A percentile compares a stretch with the other conserved stretches of the same genome.
Evolutionary conservation across 2,113 vertebrate species (phyloP).

Genomic region (Lasiurus cinereus): DNA sequence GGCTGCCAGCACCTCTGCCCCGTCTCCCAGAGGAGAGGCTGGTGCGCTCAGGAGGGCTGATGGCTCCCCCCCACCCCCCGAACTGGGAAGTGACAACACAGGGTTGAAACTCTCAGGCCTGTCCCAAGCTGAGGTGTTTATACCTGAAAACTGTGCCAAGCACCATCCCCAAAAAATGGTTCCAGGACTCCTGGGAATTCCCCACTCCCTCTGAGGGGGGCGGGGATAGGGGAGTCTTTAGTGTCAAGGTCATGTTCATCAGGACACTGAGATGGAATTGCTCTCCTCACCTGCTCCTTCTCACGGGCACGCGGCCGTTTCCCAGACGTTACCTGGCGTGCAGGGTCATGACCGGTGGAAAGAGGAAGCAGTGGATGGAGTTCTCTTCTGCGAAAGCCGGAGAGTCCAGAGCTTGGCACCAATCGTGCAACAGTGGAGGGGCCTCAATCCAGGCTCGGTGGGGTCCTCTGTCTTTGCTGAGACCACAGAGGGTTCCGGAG

Average conservation of each 20-base stretch:
- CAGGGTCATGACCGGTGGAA: too few species aligned
- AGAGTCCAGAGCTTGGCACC: not conserved
- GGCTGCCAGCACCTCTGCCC: rapidly evolving
- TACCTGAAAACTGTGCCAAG: not conserved
- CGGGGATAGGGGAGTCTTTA: too few species aligned
- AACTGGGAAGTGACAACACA: not conserved
- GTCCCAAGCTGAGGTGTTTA: not conserved
- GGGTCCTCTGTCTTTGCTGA: not conserved
- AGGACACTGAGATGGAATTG: not conserved
- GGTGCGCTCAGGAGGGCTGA: not conserved
- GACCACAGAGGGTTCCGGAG: not conserved
- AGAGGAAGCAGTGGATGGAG: not conserved
- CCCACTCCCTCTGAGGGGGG: not conserved
- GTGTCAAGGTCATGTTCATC: not conserved
- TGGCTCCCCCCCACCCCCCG: not conserved
- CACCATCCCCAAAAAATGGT: not conserved
- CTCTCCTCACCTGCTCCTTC: not conserved
- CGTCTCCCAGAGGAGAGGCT: not conserved
- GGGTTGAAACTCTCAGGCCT: not conserved
- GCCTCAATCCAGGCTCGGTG: not conserved
- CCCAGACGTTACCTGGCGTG: rapidly evolving
- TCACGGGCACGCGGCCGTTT: not conserved
- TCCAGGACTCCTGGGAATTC: not conserved
- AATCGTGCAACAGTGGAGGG: not conserved
- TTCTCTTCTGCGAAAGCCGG: not conserved